A percentile compares a stretch with the other conserved stretches of the same genome.
These are phyloP conservation scores for Anaspis maculata DNA, from an alignment of 2,888 invertebrate species.

Conservation along the genomic window DNA sequence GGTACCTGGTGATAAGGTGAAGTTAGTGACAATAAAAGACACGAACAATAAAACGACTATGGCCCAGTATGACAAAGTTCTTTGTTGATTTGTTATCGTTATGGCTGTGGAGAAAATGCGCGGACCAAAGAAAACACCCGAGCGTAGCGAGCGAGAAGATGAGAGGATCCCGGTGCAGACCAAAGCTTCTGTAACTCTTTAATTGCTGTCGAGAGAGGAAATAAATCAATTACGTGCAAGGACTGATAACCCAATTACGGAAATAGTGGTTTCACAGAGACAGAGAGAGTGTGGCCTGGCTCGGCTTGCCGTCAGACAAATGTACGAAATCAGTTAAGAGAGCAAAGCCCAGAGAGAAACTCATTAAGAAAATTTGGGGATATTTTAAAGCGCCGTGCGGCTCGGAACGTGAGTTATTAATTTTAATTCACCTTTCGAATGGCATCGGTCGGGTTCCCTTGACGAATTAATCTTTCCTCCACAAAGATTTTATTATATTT, in stretches of 20 bases:
- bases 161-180: constrained; percentile 9
- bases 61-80: no score
- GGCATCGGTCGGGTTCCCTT: no score
- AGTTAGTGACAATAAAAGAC: no score
- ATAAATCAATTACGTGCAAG: constrained; percentile 36
- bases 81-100: no score
- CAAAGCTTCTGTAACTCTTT: constrained; percentile 21
- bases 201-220: constrained; percentile 26
- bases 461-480: constrained; percentile 11
- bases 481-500: no score
- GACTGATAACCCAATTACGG: constrained; percentile 31
- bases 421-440: constrained; percentile 15
- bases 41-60: no score
- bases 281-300: constrained; percentile 14
- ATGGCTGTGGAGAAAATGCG: no score
- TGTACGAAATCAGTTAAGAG: constrained; percentile 22
- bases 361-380: constrained; percentile 20
- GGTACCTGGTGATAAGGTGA: no score
- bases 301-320: constrained; percentile 18
- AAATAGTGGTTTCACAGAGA: constrained; percentile 20
- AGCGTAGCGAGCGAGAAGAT: no score
- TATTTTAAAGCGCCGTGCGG: constrained; percentile 13
- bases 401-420: constrained; percentile 16
- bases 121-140: no score
- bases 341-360: constrained; percentile 19